Evolutionary conservation across 2,888 invertebrate species (phyloP).

Genomic region (Sesamia inferens): DNA sequence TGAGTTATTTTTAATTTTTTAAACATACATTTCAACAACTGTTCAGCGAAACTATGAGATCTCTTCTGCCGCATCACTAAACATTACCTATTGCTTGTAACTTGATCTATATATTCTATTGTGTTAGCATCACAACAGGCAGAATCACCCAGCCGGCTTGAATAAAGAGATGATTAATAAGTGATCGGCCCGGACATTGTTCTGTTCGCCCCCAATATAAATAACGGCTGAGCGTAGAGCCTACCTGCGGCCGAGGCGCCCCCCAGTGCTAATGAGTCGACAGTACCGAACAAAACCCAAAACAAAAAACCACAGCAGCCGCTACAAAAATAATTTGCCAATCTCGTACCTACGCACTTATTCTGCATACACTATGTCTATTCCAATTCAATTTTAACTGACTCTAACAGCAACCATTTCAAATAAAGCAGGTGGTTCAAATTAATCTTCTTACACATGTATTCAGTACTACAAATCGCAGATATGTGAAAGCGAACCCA

Average conservation of each 20-base stretch:
- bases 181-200: slow-evolving; percentile 78
- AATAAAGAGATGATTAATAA: slow-evolving; percentile 85
- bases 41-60: slow-evolving; percentile 11
- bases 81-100: slow-evolving; percentile 19
- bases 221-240: slow-evolving; percentile 72
- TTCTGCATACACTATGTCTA: slow-evolving; percentile 33
- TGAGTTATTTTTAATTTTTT: not conserved
- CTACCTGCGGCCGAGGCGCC: slow-evolving; percentile 79
- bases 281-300: slow-evolving; percentile 63
- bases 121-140: slow-evolving; percentile 51
- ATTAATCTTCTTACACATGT: slow-evolving; percentile 58
- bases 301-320: slow-evolving; percentile 48
- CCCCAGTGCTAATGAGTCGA: slow-evolving; percentile 83
- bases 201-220: slow-evolving; percentile 79
- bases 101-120: slow-evolving; percentile 41
- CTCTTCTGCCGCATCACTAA: not conserved
- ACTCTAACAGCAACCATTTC: slow-evolving; percentile 31
- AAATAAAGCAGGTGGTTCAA: slow-evolving; percentile 49
- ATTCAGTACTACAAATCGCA: slow-evolving; percentile 53
- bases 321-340: slow-evolving; percentile 46
- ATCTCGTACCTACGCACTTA: slow-evolving; percentile 29
- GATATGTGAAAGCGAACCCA: slow-evolving; percentile 61
- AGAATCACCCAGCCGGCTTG: slow-evolving; percentile 74
- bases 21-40: not conserved
- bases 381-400: slow-evolving; percentile 33